These are phyloP conservation scores for Acyrthosiphon pisum DNA, from an alignment of 1,140 invertebrate species.

Conservation along the genomic window DNA sequence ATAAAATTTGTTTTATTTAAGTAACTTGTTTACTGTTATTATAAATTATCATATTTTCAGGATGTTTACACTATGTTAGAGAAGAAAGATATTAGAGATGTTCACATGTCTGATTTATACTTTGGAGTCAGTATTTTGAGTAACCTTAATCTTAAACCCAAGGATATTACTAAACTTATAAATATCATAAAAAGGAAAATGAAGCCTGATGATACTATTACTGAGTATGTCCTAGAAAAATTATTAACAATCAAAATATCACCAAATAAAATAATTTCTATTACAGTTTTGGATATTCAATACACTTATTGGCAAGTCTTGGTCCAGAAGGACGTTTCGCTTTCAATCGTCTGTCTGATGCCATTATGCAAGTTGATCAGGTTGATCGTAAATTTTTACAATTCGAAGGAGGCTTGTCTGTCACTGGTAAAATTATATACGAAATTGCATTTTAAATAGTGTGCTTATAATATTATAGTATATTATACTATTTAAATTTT, in stretches of 20 bases:
- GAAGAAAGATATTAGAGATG: constrained; percentile 61
- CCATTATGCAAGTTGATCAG: constrained; percentile 93
- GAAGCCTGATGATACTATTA: constrained; percentile 31
- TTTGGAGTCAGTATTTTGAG: constrained; percentile 5
- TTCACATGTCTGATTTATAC: constrained; percentile 57
- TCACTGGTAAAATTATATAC: constrained; percentile 61
- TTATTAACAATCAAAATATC: neutral
- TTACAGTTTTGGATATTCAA: constrained; percentile 81
- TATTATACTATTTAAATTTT: constrained; percentile 5
- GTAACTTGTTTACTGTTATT: neutral
- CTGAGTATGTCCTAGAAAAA: neutral
- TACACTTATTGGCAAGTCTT: constrained; percentile 77
- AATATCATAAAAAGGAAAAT: constrained; percentile 44
- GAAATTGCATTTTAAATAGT: neutral
- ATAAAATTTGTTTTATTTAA: neutral
- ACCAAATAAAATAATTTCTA: constrained; percentile 37
- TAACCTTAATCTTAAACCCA: constrained; percentile 51
- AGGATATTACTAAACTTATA: constrained; percentile 39
- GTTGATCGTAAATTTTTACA: constrained; percentile 86
- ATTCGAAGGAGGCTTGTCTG: constrained; percentile 86
- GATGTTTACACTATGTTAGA: constrained; percentile 58
- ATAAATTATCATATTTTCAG: constrained; percentile 12
- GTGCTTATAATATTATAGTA: too few species aligned
- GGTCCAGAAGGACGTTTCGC: constrained; percentile 75
- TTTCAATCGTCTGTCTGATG: constrained; percentile 85